Evolutionary conservation across 2,888 invertebrate species (phyloP), one percentile per base, ranked within the genome.

Genomic region (Drosophila acutilabella): DNA sequence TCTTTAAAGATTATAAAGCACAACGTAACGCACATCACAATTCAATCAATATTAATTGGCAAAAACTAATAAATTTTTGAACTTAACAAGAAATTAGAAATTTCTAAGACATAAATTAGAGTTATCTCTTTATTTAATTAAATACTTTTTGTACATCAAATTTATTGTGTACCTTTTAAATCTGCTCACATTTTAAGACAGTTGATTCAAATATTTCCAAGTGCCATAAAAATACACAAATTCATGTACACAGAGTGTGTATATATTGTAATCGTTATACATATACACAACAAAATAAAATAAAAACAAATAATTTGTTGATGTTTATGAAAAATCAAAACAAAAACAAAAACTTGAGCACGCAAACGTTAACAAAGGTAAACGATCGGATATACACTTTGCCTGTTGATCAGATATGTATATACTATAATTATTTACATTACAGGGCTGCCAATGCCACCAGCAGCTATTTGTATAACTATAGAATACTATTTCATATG

Each of bases 121-220:
- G 30, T 8, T 8, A 30, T 6, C 30, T n/a, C 26, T n/a, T 41
- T 38, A 48, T 57, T 3, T 13, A 10, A 41, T 70, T 44, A 57
- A n/a, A 10, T 7, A 38, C 41, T 30, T 38, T 13, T 51, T 41
- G 6, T 23, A 3, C 23, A 23, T 6, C 6, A 1, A 23, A 23
- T 30, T 6, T 13, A 18, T 60, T 51, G 66, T 66, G 45, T 41
- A 51, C 36, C 36, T 56, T 60, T 16, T 18, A 30, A 44, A 41
- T 33, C 52, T 18, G n/a, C 13, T 51, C 44, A 40, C 57, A 65
- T 71, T 54, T 18, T 30, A 45, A 71, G 42, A 54, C 50, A 54
- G 65, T 59, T 65, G 47, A 47, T 40, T 58, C 10, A 48, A 41
- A 41, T 30, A 58, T 40, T 47, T 57, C 48, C 30, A 44, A 20